phyloP scores from a whole-genome alignment of 2,113 vertebrate species.

The Oryzias javanicus region DNA sequence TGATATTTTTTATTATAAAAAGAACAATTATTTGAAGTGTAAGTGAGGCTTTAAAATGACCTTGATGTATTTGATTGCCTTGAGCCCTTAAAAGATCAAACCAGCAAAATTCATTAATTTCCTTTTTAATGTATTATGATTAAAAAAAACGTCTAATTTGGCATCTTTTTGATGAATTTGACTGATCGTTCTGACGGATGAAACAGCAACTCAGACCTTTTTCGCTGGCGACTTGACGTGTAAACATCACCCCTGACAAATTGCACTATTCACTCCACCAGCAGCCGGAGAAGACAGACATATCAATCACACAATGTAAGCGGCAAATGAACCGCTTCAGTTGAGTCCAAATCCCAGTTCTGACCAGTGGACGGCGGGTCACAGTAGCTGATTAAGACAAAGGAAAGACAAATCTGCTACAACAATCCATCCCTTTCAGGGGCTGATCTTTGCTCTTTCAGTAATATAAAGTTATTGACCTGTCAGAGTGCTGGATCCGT shows the following conservation, averaged over 20 bases:
- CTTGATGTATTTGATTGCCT: too few species aligned
- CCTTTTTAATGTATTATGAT: neutral
- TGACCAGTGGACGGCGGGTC: too few species aligned
- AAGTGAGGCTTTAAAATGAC: too few species aligned
- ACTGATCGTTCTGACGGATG: conserved; percentile 20
- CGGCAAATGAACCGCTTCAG: too few species aligned
- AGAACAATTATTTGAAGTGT: too few species aligned
- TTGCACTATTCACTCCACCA: neutral
- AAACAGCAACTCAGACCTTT: conserved; percentile 11
- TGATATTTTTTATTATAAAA: too few species aligned
- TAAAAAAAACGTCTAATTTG: conserved; percentile 5
- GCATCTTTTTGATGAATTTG: conserved; percentile 17
- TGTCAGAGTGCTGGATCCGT: conserved; percentile 3
- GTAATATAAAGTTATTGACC: neutral
- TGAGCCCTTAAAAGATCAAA: too few species aligned
- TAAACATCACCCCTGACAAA: conserved; percentile 6
- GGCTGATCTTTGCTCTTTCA: conserved; percentile 1
- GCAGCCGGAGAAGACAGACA: conserved; percentile 9
- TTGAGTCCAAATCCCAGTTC: too few species aligned
- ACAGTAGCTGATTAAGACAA: too few species aligned
- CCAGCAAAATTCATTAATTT: too few species aligned
- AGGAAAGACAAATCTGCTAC: too few species aligned
- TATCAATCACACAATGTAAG: conserved; percentile 1
- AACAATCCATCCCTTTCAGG: conserved; percentile 6
- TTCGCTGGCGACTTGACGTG: conserved; percentile 11